These are phyloP conservation scores for Ciconia nigra DNA, from an alignment of 2,797 vertebrate genomes.

Conservation along the genomic window DNA sequence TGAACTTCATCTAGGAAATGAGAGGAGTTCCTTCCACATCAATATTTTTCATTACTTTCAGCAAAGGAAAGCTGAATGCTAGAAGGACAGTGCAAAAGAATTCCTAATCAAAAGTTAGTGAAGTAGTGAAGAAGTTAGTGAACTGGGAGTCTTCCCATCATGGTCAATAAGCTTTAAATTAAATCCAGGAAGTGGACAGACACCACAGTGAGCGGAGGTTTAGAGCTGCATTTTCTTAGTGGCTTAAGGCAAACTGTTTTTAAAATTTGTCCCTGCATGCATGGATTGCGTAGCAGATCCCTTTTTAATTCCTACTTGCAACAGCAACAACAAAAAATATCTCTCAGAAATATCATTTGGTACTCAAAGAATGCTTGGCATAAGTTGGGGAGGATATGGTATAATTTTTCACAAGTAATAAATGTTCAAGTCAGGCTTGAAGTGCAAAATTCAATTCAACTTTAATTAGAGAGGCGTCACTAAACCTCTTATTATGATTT, in stretches of 20 bases:
- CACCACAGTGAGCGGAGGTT: background rate
- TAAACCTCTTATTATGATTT: conserved; percentile 40
- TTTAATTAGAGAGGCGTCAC: conserved; percentile 42
- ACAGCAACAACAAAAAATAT: background rate
- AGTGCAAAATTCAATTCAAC: conserved; percentile 33
- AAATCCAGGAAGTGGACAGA: background rate
- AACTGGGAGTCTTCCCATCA: background rate
- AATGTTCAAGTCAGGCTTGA: conserved; percentile 33
- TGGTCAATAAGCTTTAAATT: background rate
- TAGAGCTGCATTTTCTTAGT: background rate
- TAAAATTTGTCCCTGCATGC: background rate
- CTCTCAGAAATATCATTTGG: background rate
- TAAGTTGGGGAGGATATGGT: background rate
- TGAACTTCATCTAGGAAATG: background rate
- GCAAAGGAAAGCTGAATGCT: background rate
- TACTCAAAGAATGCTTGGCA: background rate
- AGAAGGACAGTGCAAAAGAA: background rate
- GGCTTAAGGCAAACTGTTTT: background rate
- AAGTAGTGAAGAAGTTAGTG: background rate
- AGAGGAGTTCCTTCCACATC: background rate
- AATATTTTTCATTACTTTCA: background rate
- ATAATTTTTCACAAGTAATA: conserved; percentile 19
- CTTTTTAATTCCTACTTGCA: background rate
- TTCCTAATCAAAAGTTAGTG: background rate
- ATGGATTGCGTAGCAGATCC: background rate